Base-by-base conservation (phyloP, 1,140 invertebrate genomes). In the Gryllus bimaculatus region DNA sequence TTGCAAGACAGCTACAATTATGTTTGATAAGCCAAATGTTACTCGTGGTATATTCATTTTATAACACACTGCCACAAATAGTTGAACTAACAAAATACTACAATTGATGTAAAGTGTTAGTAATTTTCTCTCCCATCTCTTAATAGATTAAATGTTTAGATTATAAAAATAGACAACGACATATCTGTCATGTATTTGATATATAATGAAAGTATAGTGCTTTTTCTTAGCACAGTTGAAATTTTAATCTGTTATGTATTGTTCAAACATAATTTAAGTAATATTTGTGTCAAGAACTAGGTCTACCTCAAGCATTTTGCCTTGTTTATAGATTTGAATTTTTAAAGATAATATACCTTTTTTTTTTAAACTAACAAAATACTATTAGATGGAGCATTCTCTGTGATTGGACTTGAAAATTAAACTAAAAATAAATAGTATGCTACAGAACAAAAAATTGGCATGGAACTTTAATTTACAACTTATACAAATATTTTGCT, bases 141-240 rank as follows among this genome's bases (percentile, higher is more conserved):
- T 66, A 66, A 66, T 66, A 66, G 54, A 66, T 13, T 66, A 10
- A 66, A 18, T 66, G 54, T 66, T 66, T 66, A 66, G 54, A 18
- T 10, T 66, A 66, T 66, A 66, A 10, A 66, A 66, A 66, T 66
- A 66, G 54, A 66, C 54, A 66, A 66, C 54, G 54, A 66, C 54
- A 66, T 66, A 66, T 66, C 54, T 66, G 54, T 66, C 54, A 66
- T 66, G 54, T 66, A 66, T 66, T 66, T 66, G 10, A 66, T 66
- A 66, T 66, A 66, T 66, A 13, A 66, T 66, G 18, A 39, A 39
- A 66, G 18, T 66, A 66, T 66, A 66, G 54, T 66, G 54, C 54
- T 66, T 66, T 18, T 66, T 3, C 18, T 13, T 66, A 66, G 54
- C 54, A 66, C 54, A 66, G 54, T 66, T 66, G 54, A 66, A 66